Base-by-base conservation (phyloP, 2,797 vertebrate species). In the Trematomus bernacchii region DNA sequence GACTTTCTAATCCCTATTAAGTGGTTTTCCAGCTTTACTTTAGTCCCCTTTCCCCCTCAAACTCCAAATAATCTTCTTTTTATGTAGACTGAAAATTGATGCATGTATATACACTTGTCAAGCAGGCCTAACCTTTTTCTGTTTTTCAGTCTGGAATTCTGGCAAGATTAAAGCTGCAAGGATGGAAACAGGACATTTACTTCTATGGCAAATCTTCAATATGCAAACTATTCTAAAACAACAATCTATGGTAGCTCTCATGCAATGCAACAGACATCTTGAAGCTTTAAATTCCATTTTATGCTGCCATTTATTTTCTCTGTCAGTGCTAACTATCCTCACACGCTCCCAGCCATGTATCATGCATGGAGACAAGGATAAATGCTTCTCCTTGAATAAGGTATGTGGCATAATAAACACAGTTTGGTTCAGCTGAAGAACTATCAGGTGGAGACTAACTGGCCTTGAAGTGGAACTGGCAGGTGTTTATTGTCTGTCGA, bases 371-470 rank as follows among this genome's bases (percentile, higher is more conserved):
- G 71, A 76, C 73, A 57, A 76, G 70, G 27, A 47, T 27, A 80
- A 79, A 85, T 75, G 59, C 30, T n/a, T 85, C 83, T 78, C 68
- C 85, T 77, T 80, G 83, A 77, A 73, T 61, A 19, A 69, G 76
- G 67, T 77, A 87, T 88, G 80, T 52, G 64, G 81, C 73, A 79
- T 77, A 90, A 87, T 93, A 88, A 90, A 89, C 83, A 86, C 52
- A 77, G 85, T 71, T 74, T 69, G 66, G 55, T 57, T 60, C 44
- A 51, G 77, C 68, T 77, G 68, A 52, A 61, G 73, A 80, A 81
- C 71, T 67, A 85, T 83, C 80, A 59, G 55, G 54, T 43, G 19
- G 50, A 60, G 71, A 27, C 66, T 23, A 37, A 23, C 65, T 66
- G 61, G 84, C 89, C 85, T 91, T 90, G 78, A 83, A 58, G 62